Base-by-base conservation (phyloP, 2,888 invertebrate species). In the Clusia tigrina region DNA sequence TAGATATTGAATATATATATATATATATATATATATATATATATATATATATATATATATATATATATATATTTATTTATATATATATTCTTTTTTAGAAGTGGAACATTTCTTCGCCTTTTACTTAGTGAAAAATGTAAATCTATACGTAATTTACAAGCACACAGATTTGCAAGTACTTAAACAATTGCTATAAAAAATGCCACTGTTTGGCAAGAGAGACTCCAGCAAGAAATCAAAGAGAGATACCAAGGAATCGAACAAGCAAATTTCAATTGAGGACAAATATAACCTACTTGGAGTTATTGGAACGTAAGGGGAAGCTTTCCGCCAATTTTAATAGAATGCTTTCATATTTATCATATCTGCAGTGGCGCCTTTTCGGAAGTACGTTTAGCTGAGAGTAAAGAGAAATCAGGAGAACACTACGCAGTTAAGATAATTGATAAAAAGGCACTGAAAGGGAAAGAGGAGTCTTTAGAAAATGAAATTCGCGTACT, bases 401-500 rank as follows among this genome's bases (percentile, higher is more conserved):
- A 98, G 85, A 95, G 95, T 84, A 96, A 94, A 85, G 92, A 94
- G 68, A 90, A 91, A 75, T 89, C 91, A 10, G 95, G 95, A 60
- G 90, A 92, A 84, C 89, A 96, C 88, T 95, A 91, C 83, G 99
- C 99, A 54, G 95, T 99, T 76, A 99, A 99, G 88, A 98, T 98
- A 82, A 99, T 99, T 83, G 98, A 99, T 86, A 98, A 98, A 84
- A 96, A 97, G 85, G 98, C 98, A 53, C 88, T 99, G 58, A 96
- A 97, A 85, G 99, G 98, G 56, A 99, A 99, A 86, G 99, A 99
- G 85, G 98, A 99, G 83, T 98, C 98, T 1, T 87, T 99, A 81
- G 98, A 98, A 85, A 99, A 99, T 87, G 99, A 99, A 89, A 99
- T 99, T 78, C 92, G 95, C 86, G 98, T 99, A 51, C 87, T 99